Evolutionary conservation across 2,113 vertebrate species (phyloP).

Genomic region (Pseudorhombus dupliciocellatus): DNA sequence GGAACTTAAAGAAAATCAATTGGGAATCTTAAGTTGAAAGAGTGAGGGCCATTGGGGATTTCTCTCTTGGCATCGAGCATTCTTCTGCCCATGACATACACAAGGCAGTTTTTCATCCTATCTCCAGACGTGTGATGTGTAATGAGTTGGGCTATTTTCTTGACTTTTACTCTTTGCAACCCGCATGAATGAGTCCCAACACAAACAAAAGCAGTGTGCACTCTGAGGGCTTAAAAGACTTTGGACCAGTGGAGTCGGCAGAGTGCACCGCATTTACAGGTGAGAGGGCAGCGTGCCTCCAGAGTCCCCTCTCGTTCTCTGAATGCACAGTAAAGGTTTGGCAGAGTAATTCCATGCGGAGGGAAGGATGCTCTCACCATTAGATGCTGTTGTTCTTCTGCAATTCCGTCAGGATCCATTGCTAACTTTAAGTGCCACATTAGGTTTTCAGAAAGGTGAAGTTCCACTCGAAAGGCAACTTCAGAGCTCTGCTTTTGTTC

Average conservation of each 20-base stretch:
- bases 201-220: neutral
- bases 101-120: constrained; percentile 19
- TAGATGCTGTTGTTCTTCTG: constrained; percentile 40
- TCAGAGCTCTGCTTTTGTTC: constrained; percentile 36
- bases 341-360: constrained; percentile 35
- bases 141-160: constrained; percentile 14
- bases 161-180: constrained; percentile 3
- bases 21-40: constrained; percentile 62
- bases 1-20: constrained; percentile 74
- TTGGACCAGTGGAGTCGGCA: neutral
- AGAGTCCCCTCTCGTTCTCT: constrained; percentile 17
- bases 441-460: constrained; percentile 40
- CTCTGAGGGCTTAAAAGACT: constrained; percentile 12
- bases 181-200: neutral
- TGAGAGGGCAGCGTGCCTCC: constrained; percentile 44
- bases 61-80: constrained; percentile 27
- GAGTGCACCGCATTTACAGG: constrained; percentile 39
- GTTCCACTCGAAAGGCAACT: constrained; percentile 40
- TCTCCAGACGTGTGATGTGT: constrained; percentile 33
- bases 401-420: constrained; percentile 35
- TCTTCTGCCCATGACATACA: constrained; percentile 22
- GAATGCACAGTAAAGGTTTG: constrained; percentile 34
- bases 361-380: constrained; percentile 45
- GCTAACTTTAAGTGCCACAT: constrained; percentile 38
- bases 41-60: constrained; percentile 41